These are phyloP conservation scores for Malurus alboscapulatus DNA, from an alignment of 2,113 vertebrate genomes.

Conservation along the genomic window DNA sequence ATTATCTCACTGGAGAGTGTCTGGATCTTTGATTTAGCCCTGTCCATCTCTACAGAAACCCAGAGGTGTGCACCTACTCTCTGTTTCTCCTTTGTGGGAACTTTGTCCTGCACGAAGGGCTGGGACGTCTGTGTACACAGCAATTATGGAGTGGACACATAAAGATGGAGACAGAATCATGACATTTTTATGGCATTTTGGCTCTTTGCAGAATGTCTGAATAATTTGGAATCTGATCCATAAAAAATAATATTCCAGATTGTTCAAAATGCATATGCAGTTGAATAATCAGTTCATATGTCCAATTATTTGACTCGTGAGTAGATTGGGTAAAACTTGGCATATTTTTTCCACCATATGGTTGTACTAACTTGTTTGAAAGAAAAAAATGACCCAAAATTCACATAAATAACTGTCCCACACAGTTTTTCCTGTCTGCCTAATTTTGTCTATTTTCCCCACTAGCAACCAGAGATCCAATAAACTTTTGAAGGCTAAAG, in stretches of 20 bases:
- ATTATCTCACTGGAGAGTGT: neutral
- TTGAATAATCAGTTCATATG: neutral
- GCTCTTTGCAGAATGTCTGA: conserved; percentile 1
- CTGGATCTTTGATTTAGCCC: neutral
- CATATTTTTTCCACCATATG: conserved; percentile 9
- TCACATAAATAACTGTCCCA: neutral
- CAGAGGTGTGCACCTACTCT: neutral
- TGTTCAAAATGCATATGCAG: neutral
- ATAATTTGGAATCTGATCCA: neutral
- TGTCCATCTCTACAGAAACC: neutral
- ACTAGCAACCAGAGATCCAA: conserved; percentile 1
- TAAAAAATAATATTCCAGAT: neutral
- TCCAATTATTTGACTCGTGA: conserved; percentile 25
- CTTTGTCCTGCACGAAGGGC: no score
- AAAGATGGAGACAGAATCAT: neutral
- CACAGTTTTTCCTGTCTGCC: neutral
- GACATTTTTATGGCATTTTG: neutral
- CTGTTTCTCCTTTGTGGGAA: neutral
- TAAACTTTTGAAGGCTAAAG: neutral
- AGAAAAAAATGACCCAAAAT: conserved; percentile 1
- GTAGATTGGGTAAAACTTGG: conserved; percentile 10
- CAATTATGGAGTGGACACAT: rapidly evolving
- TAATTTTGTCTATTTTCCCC: conserved; percentile 26
- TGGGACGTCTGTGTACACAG: neutral
- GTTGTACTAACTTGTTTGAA: neutral